Evolutionary conservation across 2,113 vertebrate species (phyloP), one percentile per base, ranked within the genome.

Genomic region (Phyllostomus discolor): DNA sequence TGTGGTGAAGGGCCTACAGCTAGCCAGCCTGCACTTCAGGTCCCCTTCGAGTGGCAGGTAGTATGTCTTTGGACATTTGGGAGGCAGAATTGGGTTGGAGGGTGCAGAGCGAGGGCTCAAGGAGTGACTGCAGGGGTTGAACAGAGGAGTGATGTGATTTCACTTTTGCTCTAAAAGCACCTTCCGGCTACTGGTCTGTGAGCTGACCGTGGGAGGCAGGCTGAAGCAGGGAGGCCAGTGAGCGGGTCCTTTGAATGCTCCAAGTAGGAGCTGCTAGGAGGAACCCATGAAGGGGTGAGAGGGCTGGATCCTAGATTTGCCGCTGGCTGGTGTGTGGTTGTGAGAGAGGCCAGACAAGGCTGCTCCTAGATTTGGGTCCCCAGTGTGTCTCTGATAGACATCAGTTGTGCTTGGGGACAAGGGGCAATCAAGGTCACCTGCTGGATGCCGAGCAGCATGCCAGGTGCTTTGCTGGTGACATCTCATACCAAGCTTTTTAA

Each of bases 401-500:
- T 16, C 0, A 3, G 2, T 64, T 22, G 1, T 6, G 72, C 1
- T 0, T 0, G 17, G 41, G 91, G n/a, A 1, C 41, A 4, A 10
- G n/a, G 33, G 28, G 7, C 0, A 0, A 16, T 67, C 0, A 4
- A 19, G 62, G 48, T 19, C 5, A 2, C 38, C 10, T 22, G 1
- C 3, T 8, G 75, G 14, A 3, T 15, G 8, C 9, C 0, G 14
- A 20, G 50, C 7, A 0, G 7, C 26, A 15, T 3, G 2, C 52
- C 1, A 10, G 59, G 50, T 12, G 28, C 24, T 43, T 33, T 1
- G 38, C 73, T 33, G 15, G 50, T 14, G 28, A 70, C 38, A 7
- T 50, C 10, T 12, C 6, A 8, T 7, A n/a, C 24, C 8, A 24
- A 35, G 19, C 22, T 89, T 66, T n/a, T 35, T 54, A 20, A 38